Evolutionary conservation across 2,888 invertebrate genomes (phyloP), one percentile per base, ranked within the genome.

Genomic region (Diarsia brunnea): DNA sequence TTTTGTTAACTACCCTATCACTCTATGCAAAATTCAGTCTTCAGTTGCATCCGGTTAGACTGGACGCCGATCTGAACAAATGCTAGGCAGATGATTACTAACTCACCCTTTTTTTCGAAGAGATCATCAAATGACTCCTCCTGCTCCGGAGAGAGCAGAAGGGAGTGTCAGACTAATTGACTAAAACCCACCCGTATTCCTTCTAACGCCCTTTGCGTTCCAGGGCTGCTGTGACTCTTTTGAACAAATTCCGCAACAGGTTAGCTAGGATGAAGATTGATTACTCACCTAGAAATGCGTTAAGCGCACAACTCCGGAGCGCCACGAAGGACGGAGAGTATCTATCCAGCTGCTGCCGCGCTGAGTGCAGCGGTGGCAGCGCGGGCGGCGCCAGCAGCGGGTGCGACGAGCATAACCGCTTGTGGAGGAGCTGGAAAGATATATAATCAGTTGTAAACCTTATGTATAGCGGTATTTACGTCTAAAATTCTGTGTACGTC

Each of bases 241-340:
- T 4, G 31, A 31, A 31, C 31, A 31, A 31, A 31, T 3, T 31
- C 31, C 31, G 31, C 31, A 31, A 31, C 31, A 31, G 31, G 31
- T 4, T 31, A 19, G 0, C 27, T 58, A 27, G 1, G 16, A 4
- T 27, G 1, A 27, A n/a, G n/a, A n/a, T n/a, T 58, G 27, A 27
- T 58, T 43, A n/a, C 14, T 3, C 47, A 96, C 96, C 93, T 0
- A 96, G 88, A 63, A 96, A 95, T 0, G 93, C 92, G 81, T 96
- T 85, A 0, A 96, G 89, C 0, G 94, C 96, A 14, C 93, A 67
- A 0, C 95, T 94, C 43, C 96, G 73, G 0, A 94, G 82, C 0
- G 94, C 93, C 0, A 96, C 96, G 87, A 96, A 96, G 14, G 92
- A 78, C 0, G 95, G 92, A n/a, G 93, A 91, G 89, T 96, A 96